Conservation (phyloP, 2,888 invertebrate species). For the Ariolimax columbianus region DNA sequence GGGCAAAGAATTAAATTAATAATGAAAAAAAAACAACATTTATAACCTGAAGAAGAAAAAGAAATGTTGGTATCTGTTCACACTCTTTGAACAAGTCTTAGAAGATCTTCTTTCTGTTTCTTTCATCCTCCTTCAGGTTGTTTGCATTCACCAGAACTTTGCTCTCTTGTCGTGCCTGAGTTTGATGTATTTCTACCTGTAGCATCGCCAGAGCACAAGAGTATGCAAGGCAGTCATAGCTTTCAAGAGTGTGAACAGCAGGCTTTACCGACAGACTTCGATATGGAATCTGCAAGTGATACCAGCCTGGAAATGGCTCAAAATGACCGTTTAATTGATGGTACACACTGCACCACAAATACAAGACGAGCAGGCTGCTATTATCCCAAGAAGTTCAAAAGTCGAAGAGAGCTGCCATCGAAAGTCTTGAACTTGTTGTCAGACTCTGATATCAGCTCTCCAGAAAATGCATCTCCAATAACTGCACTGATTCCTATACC, state of each 20-base stretch:
- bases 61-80: not conserved
- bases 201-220: slow-evolving; percentile 87
- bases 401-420: not conserved
- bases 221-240: not conserved
- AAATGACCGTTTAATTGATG: not conserved
- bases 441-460: slow-evolving; percentile 3
- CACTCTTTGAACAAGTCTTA: not conserved
- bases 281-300: slow-evolving; percentile 10
- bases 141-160: slow-evolving; percentile 33
- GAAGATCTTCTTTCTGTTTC: slow-evolving; percentile 31
- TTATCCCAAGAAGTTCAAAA: not conserved
- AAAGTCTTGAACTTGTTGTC: not conserved
- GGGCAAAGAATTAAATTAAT: too few relatives aligned
- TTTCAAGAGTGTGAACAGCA: not conserved
- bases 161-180: slow-evolving; percentile 88
- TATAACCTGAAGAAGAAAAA: too few relatives aligned
- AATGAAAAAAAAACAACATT: not conserved
- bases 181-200: slow-evolving; percentile 96
- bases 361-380: not conserved
- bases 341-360: not conserved
- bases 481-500: not conserved
- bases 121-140: slow-evolving; percentile 49
- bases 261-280: not conserved
- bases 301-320: not conserved
- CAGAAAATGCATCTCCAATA: not conserved